Percentiles rank a stretch among this genome's conserved stretches.
Conservation (phyloP, 1,140 invertebrate genomes). For the Drosophila melanogaster region DNA sequence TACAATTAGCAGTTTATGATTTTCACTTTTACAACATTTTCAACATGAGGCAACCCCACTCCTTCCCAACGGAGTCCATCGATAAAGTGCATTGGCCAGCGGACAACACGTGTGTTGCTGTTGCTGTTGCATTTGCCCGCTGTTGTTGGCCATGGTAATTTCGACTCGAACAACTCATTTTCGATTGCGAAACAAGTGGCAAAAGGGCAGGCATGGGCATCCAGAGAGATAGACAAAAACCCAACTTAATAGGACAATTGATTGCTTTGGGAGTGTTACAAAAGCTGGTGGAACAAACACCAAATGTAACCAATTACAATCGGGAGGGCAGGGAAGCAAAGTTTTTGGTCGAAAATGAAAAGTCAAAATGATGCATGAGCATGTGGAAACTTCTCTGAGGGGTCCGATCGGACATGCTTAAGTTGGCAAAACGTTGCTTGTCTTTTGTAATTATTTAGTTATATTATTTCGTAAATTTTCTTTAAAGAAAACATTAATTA, state of each 20-base stretch:
- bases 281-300: conserved; percentile 25
- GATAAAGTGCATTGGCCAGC: conserved; percentile 52
- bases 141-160: conserved; percentile 36
- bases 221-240: conserved; percentile 32
- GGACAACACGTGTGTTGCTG: conserved; percentile 37
- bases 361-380: conserved; percentile 39
- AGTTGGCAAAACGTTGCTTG: conserved; percentile 2
- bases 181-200: conserved; percentile 62
- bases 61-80: conserved; percentile 21
- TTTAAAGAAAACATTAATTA: background rate
- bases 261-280: conserved; percentile 57
- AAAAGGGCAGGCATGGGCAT: conserved; percentile 45
- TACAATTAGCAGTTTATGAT: conserved; percentile 79
- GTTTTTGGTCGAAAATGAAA: conserved; percentile 17
- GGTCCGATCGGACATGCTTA: background rate
- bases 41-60: conserved; percentile 22
- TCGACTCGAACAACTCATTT: conserved; percentile 52
- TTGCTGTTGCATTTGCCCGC: no score
- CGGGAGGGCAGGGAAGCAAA: conserved; percentile 4
- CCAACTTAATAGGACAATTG: conserved; percentile 54
- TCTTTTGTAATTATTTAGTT: background rate
- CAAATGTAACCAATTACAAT: conserved; percentile 42
- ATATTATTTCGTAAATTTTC: background rate
- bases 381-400: conserved; percentile 33
- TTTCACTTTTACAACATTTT: conserved; percentile 67